Percentiles rank a stretch among this genome's conserved stretches.
phyloP scores from a whole-genome alignment of 1,140 invertebrate species.

The Drosophila lini region DNA sequence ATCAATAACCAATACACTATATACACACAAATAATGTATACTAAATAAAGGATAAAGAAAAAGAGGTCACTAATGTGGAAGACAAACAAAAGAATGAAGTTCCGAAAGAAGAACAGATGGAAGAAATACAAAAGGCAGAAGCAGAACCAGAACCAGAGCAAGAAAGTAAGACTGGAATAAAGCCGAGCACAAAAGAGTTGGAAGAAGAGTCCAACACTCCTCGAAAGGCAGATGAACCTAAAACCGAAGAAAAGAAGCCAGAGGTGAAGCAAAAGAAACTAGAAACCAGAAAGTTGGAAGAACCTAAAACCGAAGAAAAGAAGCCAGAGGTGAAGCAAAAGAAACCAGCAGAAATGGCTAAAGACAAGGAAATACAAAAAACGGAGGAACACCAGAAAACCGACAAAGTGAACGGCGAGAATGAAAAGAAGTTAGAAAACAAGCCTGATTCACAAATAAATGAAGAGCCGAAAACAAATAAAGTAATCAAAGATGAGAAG shows the following conservation, averaged over 20 bases:
- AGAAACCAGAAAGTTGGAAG: not conserved
- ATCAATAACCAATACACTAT: conserved; percentile 12
- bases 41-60: not conserved
- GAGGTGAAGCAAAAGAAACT: not conserved
- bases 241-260: not conserved
- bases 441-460: not conserved
- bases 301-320: not conserved
- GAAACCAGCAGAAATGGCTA: not conserved
- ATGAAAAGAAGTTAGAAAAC: not conserved
- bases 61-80: not conserved
- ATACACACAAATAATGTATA: not conserved
- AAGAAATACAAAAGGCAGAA: not conserved
- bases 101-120: not conserved
- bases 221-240: not conserved
- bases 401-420: not conserved
- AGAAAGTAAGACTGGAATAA: not conserved
- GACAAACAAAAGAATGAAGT: not conserved
- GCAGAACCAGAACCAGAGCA: not conserved
- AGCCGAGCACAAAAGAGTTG: not conserved
- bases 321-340: not conserved
- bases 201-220: not conserved
- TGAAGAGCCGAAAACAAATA: not conserved
- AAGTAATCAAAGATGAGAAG: not conserved
- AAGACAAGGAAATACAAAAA: not conserved
- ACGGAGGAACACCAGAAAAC: too few species aligned